Evolutionary conservation across 2,113 vertebrate species (phyloP).

Genomic region (Channa maculata): DNA sequence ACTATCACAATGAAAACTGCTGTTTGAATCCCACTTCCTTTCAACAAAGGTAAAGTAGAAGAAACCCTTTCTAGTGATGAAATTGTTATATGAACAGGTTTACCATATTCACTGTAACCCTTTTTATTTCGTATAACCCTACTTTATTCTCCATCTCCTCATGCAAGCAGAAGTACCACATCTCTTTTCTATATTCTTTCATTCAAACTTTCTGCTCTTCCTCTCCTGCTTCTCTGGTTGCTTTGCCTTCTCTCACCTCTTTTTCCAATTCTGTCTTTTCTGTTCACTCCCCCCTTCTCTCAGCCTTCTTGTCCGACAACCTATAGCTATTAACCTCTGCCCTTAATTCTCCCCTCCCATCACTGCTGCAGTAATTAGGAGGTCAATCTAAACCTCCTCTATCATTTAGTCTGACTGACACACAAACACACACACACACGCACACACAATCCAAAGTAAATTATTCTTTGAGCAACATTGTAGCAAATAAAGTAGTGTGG

Average conservation of each 20-base stretch:
- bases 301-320: constrained; percentile 84
- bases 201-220: not conserved
- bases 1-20: too few relatives aligned
- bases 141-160: not conserved
- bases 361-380: constrained; percentile 98
- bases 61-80: too few relatives aligned
- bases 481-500: too few relatives aligned
- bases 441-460: not conserved
- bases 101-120: too few relatives aligned
- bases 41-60: too few relatives aligned
- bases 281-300: constrained; percentile 1
- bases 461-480: too few relatives aligned
- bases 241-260: not conserved
- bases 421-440: constrained; percentile 5
- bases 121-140: not conserved
- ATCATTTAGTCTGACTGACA: constrained; percentile 88
- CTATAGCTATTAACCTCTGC: constrained; percentile 95
- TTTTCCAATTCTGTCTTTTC: not conserved
- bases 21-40: too few relatives aligned
- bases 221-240: not conserved
- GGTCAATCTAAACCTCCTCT: constrained; percentile 94
- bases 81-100: too few relatives aligned
- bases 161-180: not conserved
- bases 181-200: too few relatives aligned
- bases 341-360: constrained; percentile 89